phyloP scores from a whole-genome alignment of 2,888 invertebrate genomes.

The Eristalinus aeneus region DNA sequence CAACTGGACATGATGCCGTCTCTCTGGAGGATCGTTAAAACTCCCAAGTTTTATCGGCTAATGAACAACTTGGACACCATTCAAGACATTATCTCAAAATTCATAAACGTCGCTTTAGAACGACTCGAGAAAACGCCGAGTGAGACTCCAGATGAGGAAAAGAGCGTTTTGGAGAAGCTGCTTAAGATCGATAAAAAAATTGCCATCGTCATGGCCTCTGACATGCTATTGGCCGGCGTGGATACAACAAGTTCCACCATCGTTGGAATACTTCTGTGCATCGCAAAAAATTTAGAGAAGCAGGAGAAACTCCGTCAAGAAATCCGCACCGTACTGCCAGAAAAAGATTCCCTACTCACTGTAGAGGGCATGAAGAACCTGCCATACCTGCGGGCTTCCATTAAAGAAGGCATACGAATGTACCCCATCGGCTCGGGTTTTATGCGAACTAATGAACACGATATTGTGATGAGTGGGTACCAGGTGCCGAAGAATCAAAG shows the following conservation, averaged over 20 bases:
- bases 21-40: conserved; percentile 72
- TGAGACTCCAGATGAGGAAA: conserved; percentile 80
- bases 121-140: conserved; percentile 69
- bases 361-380: conserved; percentile 79
- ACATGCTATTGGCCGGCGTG: conserved; percentile 85
- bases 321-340: conserved; percentile 79
- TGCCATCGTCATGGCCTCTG: conserved; percentile 84
- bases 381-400: conserved; percentile 85
- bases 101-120: conserved; percentile 76
- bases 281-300: conserved; percentile 84
- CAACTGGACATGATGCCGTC: conserved; percentile 74
- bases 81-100: conserved; percentile 74
- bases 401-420: conserved; percentile 86
- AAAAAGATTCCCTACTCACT: conserved; percentile 77
- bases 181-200: conserved; percentile 83
- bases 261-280: conserved; percentile 82
- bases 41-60: conserved; percentile 71
- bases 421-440: conserved; percentile 83
- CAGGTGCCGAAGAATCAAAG: conserved; percentile 84
- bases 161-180: conserved; percentile 84
- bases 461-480: conserved; percentile 85
- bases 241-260: conserved; percentile 83
- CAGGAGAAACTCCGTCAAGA: conserved; percentile 85
- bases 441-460: conserved; percentile 82
- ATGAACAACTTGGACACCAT: conserved; percentile 72